These are phyloP conservation scores for Chamaedrilus cognettii DNA, from an alignment of 2,888 invertebrate species.

Conservation along the genomic window DNA sequence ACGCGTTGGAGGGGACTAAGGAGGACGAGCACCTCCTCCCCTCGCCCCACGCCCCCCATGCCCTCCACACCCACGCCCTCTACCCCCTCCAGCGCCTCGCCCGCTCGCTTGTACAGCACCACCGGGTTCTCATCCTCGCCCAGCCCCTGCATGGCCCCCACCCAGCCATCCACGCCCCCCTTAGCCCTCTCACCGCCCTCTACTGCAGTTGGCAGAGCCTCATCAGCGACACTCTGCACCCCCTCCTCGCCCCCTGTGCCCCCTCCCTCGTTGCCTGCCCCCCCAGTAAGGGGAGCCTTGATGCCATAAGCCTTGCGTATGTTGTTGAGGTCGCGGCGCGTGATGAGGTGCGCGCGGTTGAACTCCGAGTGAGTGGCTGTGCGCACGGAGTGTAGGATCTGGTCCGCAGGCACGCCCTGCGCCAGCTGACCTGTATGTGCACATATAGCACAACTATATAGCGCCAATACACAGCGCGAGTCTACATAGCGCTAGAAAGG, in stretches of 20 bases:
- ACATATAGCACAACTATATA: background rate
- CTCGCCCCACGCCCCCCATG: background rate
- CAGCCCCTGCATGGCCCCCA: background rate
- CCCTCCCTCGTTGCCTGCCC: background rate
- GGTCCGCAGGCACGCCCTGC: background rate
- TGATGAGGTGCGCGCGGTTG: background rate
- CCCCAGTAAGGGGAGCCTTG: background rate
- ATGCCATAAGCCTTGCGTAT: background rate
- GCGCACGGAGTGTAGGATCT: background rate
- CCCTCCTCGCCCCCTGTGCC: background rate
- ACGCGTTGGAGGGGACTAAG: background rate
- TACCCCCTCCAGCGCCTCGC: background rate
- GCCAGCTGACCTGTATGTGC: background rate
- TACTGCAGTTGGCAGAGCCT: background rate
- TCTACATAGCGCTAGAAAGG: too few relatives aligned
- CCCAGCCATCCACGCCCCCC: background rate
- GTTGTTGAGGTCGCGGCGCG: background rate
- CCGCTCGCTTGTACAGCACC: background rate
- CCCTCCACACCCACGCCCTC: background rate
- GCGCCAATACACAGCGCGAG: too few relatives aligned
- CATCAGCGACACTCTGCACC: background rate
- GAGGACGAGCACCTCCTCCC: background rate
- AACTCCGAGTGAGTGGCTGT: background rate
- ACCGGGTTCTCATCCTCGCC: background rate
- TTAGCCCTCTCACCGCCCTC: background rate